phyloP scores from a whole-genome alignment of 2,113 vertebrate genomes.

The Apus apus region DNA sequence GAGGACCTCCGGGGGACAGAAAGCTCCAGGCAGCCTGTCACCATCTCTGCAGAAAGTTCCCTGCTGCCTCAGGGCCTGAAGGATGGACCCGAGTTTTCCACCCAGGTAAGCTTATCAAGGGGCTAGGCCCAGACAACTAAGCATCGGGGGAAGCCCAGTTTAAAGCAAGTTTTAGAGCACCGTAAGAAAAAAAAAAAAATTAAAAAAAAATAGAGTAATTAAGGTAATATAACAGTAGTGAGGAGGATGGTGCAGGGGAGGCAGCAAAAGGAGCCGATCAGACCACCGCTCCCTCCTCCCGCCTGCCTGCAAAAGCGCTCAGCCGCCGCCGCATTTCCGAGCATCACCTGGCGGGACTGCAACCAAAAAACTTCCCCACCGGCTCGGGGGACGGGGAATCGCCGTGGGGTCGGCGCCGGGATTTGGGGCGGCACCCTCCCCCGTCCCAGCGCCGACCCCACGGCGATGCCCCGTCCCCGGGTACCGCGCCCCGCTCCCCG shows the following conservation, averaged over 20 bases:
- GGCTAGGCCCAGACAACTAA: not conserved
- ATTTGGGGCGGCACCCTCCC: not conserved
- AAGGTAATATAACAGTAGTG: not conserved
- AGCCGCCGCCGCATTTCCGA: slow-evolving; percentile 39
- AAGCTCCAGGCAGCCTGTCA: not conserved
- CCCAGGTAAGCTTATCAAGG: not conserved
- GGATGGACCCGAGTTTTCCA: not conserved
- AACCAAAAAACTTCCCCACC: slow-evolving; percentile 23
- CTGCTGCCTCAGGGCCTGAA: slow-evolving; percentile 9
- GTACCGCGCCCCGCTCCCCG: not conserved
- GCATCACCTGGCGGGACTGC: slow-evolving; percentile 41
- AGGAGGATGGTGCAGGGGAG: not conserved
- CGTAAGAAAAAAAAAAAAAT: not conserved
- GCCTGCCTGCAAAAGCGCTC: not conserved
- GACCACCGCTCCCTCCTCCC: not conserved
- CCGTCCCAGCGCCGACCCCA: not conserved
- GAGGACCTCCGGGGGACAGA: not conserved
- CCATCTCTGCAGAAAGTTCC: slow-evolving; percentile 44
- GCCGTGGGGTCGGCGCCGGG: not conserved
- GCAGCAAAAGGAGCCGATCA: not conserved
- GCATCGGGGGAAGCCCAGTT: not conserved
- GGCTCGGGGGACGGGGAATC: not conserved
- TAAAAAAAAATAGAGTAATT: no score
- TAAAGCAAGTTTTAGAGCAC: not conserved
- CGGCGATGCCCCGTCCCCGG: not conserved